Evolutionary conservation across 2,888 invertebrate genomes (phyloP).

Genomic region (Arrhopalites spinosus): DNA sequence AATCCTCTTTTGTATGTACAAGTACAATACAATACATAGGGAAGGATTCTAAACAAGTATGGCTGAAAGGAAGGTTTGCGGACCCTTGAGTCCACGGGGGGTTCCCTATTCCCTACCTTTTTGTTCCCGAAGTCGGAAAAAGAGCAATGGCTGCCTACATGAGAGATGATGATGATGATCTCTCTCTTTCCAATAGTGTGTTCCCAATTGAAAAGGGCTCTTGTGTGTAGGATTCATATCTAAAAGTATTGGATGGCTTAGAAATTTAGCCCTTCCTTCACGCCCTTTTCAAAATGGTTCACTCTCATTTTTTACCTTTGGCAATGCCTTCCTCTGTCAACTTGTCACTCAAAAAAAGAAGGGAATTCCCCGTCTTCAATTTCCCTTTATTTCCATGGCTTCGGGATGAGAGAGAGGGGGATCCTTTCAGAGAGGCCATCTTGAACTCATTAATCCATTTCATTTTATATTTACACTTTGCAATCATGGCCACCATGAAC

Average conservation of each 20-base stretch:
- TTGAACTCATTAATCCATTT: conserved; percentile 6
- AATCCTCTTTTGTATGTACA: too few relatives aligned
- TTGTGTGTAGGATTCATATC: background rate
- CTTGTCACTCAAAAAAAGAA: conserved; percentile 27
- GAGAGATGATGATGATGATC: background rate
- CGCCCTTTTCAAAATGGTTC: conserved; percentile 42
- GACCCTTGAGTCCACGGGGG: background rate
- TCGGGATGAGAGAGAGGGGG: too few relatives aligned
- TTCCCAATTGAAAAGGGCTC: background rate
- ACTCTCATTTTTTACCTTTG: conserved; percentile 27
- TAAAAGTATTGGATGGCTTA: conserved; percentile 36
- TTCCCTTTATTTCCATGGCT: conserved; percentile 7
- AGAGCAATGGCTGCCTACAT: background rate
- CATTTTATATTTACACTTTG: background rate
- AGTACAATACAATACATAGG: background rate
- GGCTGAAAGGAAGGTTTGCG: background rate
- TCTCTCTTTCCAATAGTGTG: background rate
- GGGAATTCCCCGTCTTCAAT: conserved; percentile 16
- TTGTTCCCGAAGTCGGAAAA: background rate
- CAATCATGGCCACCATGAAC: background rate
- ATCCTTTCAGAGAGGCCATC: too few relatives aligned
- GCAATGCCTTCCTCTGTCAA: conserved; percentile 29
- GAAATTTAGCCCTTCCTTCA: conserved; percentile 33
- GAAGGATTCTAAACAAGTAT: background rate
- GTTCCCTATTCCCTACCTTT: background rate